Evolutionary conservation across 2,797 vertebrate species (phyloP).

Genomic region (Danio tinwini): DNA sequence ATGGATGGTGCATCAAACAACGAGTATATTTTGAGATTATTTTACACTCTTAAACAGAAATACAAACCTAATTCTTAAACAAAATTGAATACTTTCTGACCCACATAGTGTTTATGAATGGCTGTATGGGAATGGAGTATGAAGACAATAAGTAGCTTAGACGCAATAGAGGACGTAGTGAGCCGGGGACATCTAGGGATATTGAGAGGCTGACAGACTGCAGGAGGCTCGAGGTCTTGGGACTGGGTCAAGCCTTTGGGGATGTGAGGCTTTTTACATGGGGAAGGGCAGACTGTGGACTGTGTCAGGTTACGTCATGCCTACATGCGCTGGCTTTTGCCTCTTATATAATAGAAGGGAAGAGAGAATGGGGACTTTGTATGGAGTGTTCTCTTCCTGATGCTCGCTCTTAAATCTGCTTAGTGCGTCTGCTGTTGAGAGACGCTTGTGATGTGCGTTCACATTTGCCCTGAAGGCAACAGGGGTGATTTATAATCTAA

Average conservation of each 20-base stretch:
- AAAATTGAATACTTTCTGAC: background rate
- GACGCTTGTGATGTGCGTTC: background rate
- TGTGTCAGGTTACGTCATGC: slow-evolving; percentile 54
- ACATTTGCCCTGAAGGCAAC: background rate
- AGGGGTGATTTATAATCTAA: background rate
- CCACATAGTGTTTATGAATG: slow-evolving; percentile 50
- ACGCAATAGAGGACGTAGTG: background rate
- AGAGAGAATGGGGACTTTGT: slow-evolving; percentile 16
- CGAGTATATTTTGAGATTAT: background rate
- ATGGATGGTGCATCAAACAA: too few relatives aligned
- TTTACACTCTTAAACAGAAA: background rate
- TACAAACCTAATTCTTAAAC: background rate
- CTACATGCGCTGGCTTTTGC: slow-evolving; percentile 34
- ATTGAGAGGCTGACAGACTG: slow-evolving; percentile 26
- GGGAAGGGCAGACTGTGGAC: slow-evolving; percentile 51
- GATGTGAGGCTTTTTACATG: slow-evolving; percentile 51
- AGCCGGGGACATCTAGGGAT: slow-evolving; percentile 17
- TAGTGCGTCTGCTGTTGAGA: slow-evolving; percentile 36
- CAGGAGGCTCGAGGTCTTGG: slow-evolving; percentile 22
- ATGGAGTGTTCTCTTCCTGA: slow-evolving; percentile 10
- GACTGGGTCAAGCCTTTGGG: slow-evolving; percentile 38
- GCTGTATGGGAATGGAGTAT: slow-evolving; percentile 39
- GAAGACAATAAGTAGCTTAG: slow-evolving; percentile 29
- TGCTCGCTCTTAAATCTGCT: slow-evolving; percentile 53
- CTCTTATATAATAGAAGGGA: slow-evolving; percentile 51